A percentile compares a stretch with the other conserved stretches of the same genome.
phyloP scores from a whole-genome alignment of 2,797 vertebrate genomes.

The Falco peregrinus region DNA sequence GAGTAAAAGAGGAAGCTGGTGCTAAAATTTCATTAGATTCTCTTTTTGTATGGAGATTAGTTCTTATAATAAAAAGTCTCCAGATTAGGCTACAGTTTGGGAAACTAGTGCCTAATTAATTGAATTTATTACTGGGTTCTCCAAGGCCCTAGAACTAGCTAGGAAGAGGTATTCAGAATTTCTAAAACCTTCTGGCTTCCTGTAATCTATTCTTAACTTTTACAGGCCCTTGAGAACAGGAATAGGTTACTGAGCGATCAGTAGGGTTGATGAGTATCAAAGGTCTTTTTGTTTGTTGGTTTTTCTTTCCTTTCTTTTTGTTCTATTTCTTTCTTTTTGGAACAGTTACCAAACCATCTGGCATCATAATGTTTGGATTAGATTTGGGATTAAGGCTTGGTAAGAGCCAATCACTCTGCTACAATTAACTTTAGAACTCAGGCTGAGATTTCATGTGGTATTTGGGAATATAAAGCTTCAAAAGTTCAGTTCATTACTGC shows the following conservation, averaged over 20 bases:
- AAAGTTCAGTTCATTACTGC: background rate
- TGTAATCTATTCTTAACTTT: background rate
- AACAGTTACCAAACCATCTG: background rate
- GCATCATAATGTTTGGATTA: background rate
- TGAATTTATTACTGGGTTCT: background rate
- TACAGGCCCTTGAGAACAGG: background rate
- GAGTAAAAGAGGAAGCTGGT: background rate
- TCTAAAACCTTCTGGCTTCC: background rate
- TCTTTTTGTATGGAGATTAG: background rate
- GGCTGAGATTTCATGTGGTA: background rate
- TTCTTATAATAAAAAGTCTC: background rate
- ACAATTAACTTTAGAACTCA: background rate
- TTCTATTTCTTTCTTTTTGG: background rate
- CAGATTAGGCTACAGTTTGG: background rate
- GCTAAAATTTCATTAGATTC: background rate
- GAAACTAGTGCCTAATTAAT: background rate
- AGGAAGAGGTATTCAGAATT: background rate
- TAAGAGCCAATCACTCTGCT: background rate
- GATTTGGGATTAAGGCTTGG: background rate
- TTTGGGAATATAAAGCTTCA: background rate
- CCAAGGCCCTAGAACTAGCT: background rate
- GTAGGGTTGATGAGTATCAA: background rate
- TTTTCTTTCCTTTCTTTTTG: rapidly evolving
- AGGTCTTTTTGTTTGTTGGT: background rate
- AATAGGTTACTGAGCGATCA: background rate